Base-by-base conservation (phyloP, 1,140 invertebrate species). In the Zaprionus nigranus region DNA sequence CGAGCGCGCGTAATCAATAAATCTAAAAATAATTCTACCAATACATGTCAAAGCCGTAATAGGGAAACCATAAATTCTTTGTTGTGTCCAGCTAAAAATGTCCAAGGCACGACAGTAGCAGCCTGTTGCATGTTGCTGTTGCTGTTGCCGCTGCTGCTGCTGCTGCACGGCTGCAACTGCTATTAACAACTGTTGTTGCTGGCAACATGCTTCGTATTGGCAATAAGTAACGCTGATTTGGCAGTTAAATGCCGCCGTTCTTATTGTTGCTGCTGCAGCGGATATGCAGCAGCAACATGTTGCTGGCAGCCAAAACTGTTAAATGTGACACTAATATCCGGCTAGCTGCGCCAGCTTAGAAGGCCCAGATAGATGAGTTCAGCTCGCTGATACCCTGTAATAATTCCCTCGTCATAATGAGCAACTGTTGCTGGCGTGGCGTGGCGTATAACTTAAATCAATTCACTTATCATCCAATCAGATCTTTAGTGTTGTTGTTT, bases 11-110 rank as follows among this genome's bases (percentile, higher is more conserved):
- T 91, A 91, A 90, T 87, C 90, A 90, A 91, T 91, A 91, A 91
- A 91, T 91, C 90, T 91, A 91, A 91, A 91, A 91, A 91, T 91
- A 91, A 91, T 91, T 91, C 90, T 88, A 88, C 84, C 82, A 91
- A 91, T 91, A 87, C 90, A 91, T 91, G 90, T 91, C 90, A 90
- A 91, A 91, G 90, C 90, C 90, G 90, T 91, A 90, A 91, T 91
- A 90, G 90, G 90, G 85, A 91, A 91, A 90, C 90, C 86, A 91
- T 91, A 91, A 91, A 91, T 91, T 90, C 87, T 90, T 90, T 90
- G 76, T 90, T 81, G 70, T 84, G 75, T 90, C 85, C 85, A 90
- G 84, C 81, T 43, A 76, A 66, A 85, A 88, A 88, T 87, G 84
- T 88, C 78, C 70, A 81, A 83, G 81, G 75, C 78, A 83, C 84